A percentile compares a stretch with the other conserved stretches of the same genome.
phyloP scores from a whole-genome alignment of 2,888 invertebrate genomes.

The Drosophila prostipennis region DNA sequence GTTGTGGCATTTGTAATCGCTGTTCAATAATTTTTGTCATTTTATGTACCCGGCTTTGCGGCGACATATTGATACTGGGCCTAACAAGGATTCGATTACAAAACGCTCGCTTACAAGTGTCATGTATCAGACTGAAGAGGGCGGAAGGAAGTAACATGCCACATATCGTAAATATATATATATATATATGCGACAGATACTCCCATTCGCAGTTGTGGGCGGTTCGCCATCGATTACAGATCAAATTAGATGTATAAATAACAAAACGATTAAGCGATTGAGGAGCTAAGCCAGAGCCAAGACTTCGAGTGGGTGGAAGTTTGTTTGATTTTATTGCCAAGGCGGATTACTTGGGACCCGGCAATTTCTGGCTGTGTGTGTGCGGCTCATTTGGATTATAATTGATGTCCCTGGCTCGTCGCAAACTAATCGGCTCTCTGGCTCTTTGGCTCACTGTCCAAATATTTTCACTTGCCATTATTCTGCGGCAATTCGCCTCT shows the following conservation, averaged over 20 bases:
- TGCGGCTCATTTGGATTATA: conserved; percentile 76
- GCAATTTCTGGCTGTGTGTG: conserved; percentile 50
- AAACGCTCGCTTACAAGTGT: conserved; percentile 73
- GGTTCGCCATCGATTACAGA: conserved; percentile 67
- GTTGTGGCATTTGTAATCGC: conserved; percentile 75
- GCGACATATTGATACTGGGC: conserved; percentile 35
- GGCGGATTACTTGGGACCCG: conserved; percentile 65
- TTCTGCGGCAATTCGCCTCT: conserved; percentile 50
- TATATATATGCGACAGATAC: conserved; percentile 21
- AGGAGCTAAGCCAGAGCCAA: conserved; percentile 59
- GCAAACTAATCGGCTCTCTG: conserved; percentile 55
- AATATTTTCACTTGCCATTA: conserved; percentile 56
- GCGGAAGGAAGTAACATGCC: conserved; percentile 13
- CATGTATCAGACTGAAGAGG: conserved; percentile 59
- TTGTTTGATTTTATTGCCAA: conserved; percentile 72
- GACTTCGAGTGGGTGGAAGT: conserved; percentile 39
- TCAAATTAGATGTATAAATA: conserved; percentile 81
- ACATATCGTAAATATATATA: not conserved
- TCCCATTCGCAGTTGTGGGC: conserved; percentile 38
- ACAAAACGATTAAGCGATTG: conserved; percentile 80
- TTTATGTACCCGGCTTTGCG: conserved; percentile 72
- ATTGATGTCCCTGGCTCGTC: conserved; percentile 69
- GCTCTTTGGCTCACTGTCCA: conserved; percentile 13
- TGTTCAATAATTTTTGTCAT: conserved; percentile 77
- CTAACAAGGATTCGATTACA: conserved; percentile 47